Evolutionary conservation across 2,113 vertebrate species (phyloP).

Genomic region (Arenaria interpres): DNA sequence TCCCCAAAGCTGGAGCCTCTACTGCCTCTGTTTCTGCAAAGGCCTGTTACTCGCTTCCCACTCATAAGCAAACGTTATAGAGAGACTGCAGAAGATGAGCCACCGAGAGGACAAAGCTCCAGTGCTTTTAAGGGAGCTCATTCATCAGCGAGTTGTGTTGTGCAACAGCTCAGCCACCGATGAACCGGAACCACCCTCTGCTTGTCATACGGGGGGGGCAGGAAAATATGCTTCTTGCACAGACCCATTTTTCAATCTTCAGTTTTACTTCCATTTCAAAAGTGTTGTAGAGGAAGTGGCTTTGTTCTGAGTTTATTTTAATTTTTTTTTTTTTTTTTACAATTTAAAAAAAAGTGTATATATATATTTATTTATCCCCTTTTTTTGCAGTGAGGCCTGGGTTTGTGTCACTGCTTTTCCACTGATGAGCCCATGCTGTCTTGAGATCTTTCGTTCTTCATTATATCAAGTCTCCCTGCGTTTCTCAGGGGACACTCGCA

Average conservation of each 20-base stretch:
- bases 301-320: not conserved
- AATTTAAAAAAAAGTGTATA: not conserved
- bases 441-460: not conserved
- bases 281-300: not conserved
- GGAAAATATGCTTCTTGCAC: not conserved
- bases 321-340: not conserved
- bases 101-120: not conserved
- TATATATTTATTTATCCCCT: not conserved
- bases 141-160: not conserved
- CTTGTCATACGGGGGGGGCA: not conserved
- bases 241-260: not conserved
- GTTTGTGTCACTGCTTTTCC: not conserved
- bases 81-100: not conserved
- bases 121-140: not conserved
- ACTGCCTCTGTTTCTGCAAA: not conserved
- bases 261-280: not conserved
- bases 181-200: not conserved
- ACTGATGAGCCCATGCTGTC: not conserved
- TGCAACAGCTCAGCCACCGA: not conserved
- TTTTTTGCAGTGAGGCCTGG: not conserved
- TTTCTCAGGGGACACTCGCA: not conserved
- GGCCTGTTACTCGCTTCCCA: not conserved
- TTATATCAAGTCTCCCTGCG: not conserved
- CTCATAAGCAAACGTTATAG: not conserved
- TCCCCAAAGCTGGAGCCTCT: not conserved